Conservation (phyloP, 2,888 invertebrate species). For the Rhaphigaster nebulosa region DNA sequence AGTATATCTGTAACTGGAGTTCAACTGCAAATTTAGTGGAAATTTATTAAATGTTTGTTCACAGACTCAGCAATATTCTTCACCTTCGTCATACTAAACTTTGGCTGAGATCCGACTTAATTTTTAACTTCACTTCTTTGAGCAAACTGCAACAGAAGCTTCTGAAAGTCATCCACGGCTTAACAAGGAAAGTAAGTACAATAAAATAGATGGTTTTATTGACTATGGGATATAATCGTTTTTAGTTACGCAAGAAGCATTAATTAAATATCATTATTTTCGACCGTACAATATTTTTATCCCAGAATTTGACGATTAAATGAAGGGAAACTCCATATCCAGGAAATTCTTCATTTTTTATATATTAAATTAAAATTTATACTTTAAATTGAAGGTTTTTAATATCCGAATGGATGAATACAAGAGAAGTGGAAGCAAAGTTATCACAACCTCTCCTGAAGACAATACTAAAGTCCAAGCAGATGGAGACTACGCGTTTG, state of each 20-base stretch:
- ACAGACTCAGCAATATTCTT: conserved; percentile 86
- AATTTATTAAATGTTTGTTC: too few relatives aligned
- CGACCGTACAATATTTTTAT: background rate
- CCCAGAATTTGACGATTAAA: too few relatives aligned
- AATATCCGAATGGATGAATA: conserved; percentile 41
- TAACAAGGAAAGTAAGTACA: conserved; percentile 80
- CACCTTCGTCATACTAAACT: conserved; percentile 85
- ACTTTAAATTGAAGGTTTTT: background rate
- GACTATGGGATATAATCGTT: background rate
- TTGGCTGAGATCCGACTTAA: conserved; percentile 82
- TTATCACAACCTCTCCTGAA: conserved; percentile 8
- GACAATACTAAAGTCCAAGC: conserved; percentile 34
- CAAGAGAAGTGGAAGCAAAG: conserved; percentile 6
- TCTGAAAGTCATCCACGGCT: conserved; percentile 82
- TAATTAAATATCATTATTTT: background rate
- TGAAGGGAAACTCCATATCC: too few relatives aligned
- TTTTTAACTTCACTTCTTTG: conserved; percentile 83
- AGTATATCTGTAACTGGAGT: too few relatives aligned
- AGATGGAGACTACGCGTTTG: conserved; percentile 71
- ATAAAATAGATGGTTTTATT: background rate
- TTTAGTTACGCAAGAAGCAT: too few relatives aligned
- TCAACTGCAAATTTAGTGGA: too few relatives aligned
- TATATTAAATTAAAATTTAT: background rate
- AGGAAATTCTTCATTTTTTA: background rate
- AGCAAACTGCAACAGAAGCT: conserved; percentile 82